Evolutionary conservation across 2,113 vertebrate genomes (phyloP).

Genomic region (cattle (Bos taurus)): ARS-UCD2.0 NC_037332.1:117122001-117122500

Average conservation of each 20-base stretch:
- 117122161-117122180: neutral
- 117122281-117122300: neutral
- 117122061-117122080: accelerated
- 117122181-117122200: accelerated
- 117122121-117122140: neutral
- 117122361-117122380: neutral
- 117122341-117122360: neutral
- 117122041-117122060: too few species aligned
- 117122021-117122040: too few species aligned
- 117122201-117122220: too few species aligned
- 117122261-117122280: accelerated
- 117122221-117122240: neutral
- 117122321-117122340: neutral
- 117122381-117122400: accelerated
- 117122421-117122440: neutral
- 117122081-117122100: too few species aligned
- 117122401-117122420: too few species aligned
- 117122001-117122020: too few species aligned
- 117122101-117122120: neutral
- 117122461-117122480: neutral
- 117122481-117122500: neutral
- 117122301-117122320: neutral
- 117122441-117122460: neutral
- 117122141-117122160: neutral
- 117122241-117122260: accelerated